Conservation (phyloP, 2,888 invertebrate genomes). For the Pyrrhia umbra region DNA sequence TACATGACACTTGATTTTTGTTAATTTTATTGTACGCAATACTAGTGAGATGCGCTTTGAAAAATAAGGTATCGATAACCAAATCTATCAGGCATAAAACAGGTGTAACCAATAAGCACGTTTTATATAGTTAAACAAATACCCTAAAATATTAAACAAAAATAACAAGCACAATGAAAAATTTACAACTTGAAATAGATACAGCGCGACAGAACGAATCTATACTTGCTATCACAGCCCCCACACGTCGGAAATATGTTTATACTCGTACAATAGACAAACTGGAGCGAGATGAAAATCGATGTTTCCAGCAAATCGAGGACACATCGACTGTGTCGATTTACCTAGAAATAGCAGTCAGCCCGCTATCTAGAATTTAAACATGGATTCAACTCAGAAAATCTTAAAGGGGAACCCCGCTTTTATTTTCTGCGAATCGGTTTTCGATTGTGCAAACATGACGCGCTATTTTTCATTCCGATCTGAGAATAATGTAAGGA, state of each 20-base stretch:
- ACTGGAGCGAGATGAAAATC: slow-evolving; percentile 61
- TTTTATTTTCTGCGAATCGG: slow-evolving; percentile 55
- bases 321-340: slow-evolving; percentile 56
- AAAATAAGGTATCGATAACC: too few species aligned
- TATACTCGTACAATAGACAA: slow-evolving; percentile 56
- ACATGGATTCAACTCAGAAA: slow-evolving; percentile 48
- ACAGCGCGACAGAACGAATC: slow-evolving; percentile 30
- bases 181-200: slow-evolving; percentile 23
- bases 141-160: background rate
- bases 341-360: slow-evolving; percentile 57
- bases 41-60: too few species aligned
- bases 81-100: too few species aligned
- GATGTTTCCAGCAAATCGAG: slow-evolving; percentile 58
- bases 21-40: too few species aligned
- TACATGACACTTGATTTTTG: too few species aligned
- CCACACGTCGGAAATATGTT: slow-evolving; percentile 56
- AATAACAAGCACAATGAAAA: slow-evolving; percentile 17
- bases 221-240: slow-evolving; percentile 37
- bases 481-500: slow-evolving; percentile 37
- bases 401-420: slow-evolving; percentile 29
- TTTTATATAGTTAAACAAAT: too few species aligned
- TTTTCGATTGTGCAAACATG: slow-evolving; percentile 55
- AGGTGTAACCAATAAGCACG: too few species aligned
- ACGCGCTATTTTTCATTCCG: slow-evolving; percentile 42
- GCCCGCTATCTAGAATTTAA: slow-evolving; percentile 56